Conservation (phyloP, 2,113 vertebrate genomes). For the Sprattus sprattus region DNA sequence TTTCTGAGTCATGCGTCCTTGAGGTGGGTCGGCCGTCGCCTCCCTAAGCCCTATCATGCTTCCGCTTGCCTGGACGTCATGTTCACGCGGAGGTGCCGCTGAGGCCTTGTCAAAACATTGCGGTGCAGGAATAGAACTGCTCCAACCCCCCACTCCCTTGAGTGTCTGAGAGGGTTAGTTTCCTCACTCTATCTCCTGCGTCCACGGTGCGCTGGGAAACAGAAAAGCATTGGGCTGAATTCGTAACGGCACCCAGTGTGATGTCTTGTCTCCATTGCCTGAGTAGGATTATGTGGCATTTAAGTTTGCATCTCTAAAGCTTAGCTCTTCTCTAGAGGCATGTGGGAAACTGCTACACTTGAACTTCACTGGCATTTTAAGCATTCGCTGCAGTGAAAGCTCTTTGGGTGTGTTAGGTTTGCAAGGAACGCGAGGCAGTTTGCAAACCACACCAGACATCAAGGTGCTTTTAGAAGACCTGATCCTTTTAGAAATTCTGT, state of each 20-base stretch:
- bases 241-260: not conserved
- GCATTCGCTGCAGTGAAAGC: not conserved
- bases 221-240: not conserved
- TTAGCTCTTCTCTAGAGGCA: not conserved
- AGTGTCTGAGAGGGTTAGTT: not conserved
- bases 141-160: not conserved
- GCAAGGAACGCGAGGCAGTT: not conserved
- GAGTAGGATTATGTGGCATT: not conserved
- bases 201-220: not conserved
- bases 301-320: not conserved
- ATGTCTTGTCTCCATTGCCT: not conserved
- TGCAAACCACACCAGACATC: not conserved
- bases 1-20: not conserved
- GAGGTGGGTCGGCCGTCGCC: not conserved
- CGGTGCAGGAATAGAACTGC: slow-evolving; percentile 5
- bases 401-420: no score
- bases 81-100: not conserved
- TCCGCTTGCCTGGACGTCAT: not conserved
- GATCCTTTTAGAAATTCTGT: not conserved
- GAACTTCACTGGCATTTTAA: not conserved
- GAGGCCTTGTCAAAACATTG: slow-evolving; percentile 2
- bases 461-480: no score
- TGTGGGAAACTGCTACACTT: not conserved
- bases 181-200: not conserved
- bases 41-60: not conserved